phyloP scores from a whole-genome alignment of 37 sponge, comb jelly and placozoan genomes.

The Amphimedon queenslandica region DNA sequence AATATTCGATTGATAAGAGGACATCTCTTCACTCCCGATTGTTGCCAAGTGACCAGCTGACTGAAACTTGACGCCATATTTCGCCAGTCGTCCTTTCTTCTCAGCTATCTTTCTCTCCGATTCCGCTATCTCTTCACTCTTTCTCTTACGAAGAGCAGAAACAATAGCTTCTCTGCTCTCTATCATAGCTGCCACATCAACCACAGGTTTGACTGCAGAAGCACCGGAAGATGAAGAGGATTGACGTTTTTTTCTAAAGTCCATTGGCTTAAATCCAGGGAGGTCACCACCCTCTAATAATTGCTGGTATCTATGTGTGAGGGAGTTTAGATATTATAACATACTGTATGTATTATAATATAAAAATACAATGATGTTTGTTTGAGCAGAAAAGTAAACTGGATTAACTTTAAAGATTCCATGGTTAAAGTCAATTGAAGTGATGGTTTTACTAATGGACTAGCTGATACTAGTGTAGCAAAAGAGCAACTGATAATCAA shows the following conservation, averaged over 20 bases:
- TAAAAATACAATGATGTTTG: no score
- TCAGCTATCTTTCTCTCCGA: constrained; percentile 13
- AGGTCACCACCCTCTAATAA: background rate
- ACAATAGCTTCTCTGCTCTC: background rate
- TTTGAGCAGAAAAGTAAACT: no score
- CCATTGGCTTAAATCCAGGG: background rate
- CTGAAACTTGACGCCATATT: constrained; percentile 55
- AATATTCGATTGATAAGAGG: background rate
- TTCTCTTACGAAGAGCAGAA: background rate
- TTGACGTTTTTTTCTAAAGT: background rate
- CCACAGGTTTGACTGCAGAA: no score
- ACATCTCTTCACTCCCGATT: background rate
- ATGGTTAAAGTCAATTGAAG: no score
- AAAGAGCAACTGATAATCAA: no score
- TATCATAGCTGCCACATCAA: background rate
- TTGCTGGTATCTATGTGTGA: no score
- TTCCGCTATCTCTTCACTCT: constrained; percentile 7
- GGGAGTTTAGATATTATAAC: no score
- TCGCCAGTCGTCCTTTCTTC: constrained; percentile 34
- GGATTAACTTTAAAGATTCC: no score
- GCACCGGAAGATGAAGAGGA: background rate
- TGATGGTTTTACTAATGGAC: no score
- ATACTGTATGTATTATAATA: no score
- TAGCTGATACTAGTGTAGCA: no score
- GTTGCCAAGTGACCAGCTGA: constrained; percentile 48